Evolutionary conservation across 2,888 invertebrate species (phyloP).

Genomic region (Athripsodes cinereus): DNA sequence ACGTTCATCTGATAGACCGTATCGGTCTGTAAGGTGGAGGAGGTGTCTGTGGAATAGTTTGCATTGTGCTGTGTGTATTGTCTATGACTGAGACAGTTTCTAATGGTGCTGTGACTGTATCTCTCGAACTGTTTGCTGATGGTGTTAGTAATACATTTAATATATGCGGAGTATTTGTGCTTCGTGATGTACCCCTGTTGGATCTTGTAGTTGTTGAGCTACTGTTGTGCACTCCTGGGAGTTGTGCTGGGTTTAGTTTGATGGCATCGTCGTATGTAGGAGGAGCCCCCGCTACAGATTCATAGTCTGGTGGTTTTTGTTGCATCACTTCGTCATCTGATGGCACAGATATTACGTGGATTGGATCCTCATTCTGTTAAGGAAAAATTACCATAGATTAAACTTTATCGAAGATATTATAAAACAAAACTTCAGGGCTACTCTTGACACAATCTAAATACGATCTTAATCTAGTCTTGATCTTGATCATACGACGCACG

Average conservation of each 20-base stretch:
- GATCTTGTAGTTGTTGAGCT: constrained; percentile 29
- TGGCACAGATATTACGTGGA: constrained; percentile 60
- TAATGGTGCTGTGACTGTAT: constrained; percentile 27
- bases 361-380: constrained; percentile 56
- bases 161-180: constrained; percentile 10
- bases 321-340: constrained; percentile 50
- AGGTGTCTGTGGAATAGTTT: constrained; percentile 45
- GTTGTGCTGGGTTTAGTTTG: constrained; percentile 57
- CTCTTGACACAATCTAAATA: too few species aligned
- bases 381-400: neutral
- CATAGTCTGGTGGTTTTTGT: constrained; percentile 69
- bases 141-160: constrained; percentile 30
- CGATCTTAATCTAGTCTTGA: too few species aligned
- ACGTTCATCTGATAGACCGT: constrained; percentile 48
- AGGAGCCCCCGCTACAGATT: constrained; percentile 61
- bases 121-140: constrained; percentile 28
- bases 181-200: constrained; percentile 7
- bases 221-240: constrained; percentile 37
- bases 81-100: constrained; percentile 29
- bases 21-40: constrained; percentile 48
- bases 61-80: constrained; percentile 32
- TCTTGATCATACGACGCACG: too few species aligned
- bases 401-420: neutral
- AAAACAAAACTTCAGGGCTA: too few species aligned
- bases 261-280: constrained; percentile 70